These are phyloP conservation scores for Xestia ashworthii DNA, from an alignment of 2,888 invertebrate species.

Conservation along the genomic window DNA sequence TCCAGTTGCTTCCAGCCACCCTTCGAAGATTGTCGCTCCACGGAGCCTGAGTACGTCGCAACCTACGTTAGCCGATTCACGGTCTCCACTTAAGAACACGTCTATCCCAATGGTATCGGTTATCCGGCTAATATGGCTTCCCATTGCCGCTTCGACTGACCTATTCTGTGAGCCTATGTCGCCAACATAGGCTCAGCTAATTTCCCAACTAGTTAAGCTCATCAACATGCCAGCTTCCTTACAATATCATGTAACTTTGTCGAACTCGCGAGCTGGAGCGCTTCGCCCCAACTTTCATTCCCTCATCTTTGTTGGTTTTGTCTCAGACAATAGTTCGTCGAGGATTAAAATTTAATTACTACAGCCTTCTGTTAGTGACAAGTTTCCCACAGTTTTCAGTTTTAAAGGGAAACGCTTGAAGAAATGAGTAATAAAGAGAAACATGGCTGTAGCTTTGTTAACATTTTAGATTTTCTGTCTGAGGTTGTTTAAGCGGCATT, in stretches of 20 bases:
- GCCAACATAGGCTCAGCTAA: neutral
- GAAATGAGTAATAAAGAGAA: conserved; percentile 62
- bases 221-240: conserved; percentile 8
- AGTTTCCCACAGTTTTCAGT: conserved; percentile 64
- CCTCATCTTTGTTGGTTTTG: conserved; percentile 66
- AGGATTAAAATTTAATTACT: conserved; percentile 77
- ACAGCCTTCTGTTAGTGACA: conserved; percentile 62
- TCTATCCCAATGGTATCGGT: neutral
- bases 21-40: too few relatives aligned
- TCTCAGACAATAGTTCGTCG: conserved; percentile 66
- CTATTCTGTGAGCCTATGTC: neutral
- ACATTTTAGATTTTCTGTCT: conserved; percentile 40
- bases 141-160: neutral
- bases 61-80: too few relatives aligned
- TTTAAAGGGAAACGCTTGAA: conserved; percentile 48
- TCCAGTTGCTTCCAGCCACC: too few relatives aligned
- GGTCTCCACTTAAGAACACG: neutral
- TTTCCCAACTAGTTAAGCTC: neutral
- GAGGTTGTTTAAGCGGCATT: conserved; percentile 33
- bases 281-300: conserved; percentile 57
- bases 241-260: conserved; percentile 28
- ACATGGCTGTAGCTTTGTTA: conserved; percentile 41
- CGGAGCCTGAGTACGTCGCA: too few relatives aligned
- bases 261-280: conserved; percentile 40
- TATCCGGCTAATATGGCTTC: neutral